These are phyloP conservation scores for Pseudomyrmex flavicornis DNA, from an alignment of 1,140 invertebrate genomes.

Conservation along the genomic window DNA sequence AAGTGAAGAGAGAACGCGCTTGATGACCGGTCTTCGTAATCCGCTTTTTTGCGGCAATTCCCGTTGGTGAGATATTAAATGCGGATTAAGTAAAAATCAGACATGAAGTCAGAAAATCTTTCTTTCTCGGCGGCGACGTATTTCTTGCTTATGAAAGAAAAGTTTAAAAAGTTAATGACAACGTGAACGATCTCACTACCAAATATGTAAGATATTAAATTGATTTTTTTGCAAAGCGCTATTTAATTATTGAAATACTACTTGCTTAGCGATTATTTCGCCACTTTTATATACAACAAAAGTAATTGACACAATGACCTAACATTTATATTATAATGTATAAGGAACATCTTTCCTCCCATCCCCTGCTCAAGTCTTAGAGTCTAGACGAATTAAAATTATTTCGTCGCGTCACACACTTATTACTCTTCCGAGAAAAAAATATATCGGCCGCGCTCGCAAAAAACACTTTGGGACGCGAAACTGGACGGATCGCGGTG, in stretches of 20 bases:
- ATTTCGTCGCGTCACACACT: constrained; percentile 34
- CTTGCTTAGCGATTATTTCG: background rate
- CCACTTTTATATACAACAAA: background rate
- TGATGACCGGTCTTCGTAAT: constrained; percentile 21
- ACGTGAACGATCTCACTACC: background rate
- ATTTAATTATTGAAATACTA: background rate
- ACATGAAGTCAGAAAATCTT: background rate
- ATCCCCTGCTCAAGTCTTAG: background rate
- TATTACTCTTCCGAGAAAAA: constrained; percentile 31
- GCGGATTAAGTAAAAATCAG: constrained; percentile 2
- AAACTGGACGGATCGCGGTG: constrained; percentile 39
- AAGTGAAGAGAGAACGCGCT: background rate
- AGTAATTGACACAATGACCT: constrained; percentile 25
- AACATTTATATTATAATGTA: background rate
- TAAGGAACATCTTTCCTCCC: background rate
- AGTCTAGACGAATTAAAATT: constrained; percentile 44
- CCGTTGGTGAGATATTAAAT: background rate
- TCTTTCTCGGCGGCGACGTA: background rate
- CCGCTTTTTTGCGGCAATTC: constrained; percentile 39
- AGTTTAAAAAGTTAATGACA: background rate
- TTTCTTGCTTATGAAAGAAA: background rate
- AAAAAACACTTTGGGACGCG: constrained; percentile 40
- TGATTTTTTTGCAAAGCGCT: background rate
- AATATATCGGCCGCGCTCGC: constrained; percentile 30
- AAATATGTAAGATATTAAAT: background rate